Base-by-base conservation (phyloP, 2,797 vertebrate genomes). In the Myotis vivesi region DNA sequence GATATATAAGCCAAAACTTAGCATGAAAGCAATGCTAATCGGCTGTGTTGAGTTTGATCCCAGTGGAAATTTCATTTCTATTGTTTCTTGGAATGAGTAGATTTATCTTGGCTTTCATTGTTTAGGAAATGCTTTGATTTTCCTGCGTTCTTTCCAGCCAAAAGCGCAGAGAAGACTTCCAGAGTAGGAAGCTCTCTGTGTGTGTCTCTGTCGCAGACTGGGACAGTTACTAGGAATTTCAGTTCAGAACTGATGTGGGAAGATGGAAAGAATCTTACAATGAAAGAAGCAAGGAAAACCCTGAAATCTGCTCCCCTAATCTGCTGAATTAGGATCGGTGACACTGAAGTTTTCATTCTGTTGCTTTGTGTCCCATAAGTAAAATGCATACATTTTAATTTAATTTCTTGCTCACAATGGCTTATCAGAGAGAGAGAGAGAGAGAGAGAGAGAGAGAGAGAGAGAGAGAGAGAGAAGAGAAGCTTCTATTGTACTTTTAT, bases 1-100 rank as follows among this genome's bases (percentile, higher is more conserved):
- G 91, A 25, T 2, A 64, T 8, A 19, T 36, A n/a, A 51, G 75
- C 90, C 89, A 95, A 95, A 55, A 28, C 13, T 93, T 90, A 22
- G 80, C 82, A 90, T 95, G 88, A 75, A 96, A 97, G 96, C 97
- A 96, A 95, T 89, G 57, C 87, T 95, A 59, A 96, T 93, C 55
- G 62, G 1, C n/a, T 87, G 2, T 19, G 59, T 41, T 53, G 92
- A 92, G 25, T 96, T 87, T 89, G 87, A 84, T 94, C 82, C 71
- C 33, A 91, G 44, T 11, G 25, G 93, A 92, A 94, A 90, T 82
- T 95, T 96, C 36, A 88, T 95, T 72, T 95, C 95, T 17, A 41
- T 97, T 97, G 80, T 90, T 97, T 92, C 36, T 95, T 95, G 81
- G 81, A 95, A 96, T 82, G 94, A 93, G 69, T 53, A 82, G 89